Evolutionary conservation across 1,140 invertebrate species (phyloP), one percentile per base, ranked within the genome.

Genomic region (Steinernema feltiae): DNA sequence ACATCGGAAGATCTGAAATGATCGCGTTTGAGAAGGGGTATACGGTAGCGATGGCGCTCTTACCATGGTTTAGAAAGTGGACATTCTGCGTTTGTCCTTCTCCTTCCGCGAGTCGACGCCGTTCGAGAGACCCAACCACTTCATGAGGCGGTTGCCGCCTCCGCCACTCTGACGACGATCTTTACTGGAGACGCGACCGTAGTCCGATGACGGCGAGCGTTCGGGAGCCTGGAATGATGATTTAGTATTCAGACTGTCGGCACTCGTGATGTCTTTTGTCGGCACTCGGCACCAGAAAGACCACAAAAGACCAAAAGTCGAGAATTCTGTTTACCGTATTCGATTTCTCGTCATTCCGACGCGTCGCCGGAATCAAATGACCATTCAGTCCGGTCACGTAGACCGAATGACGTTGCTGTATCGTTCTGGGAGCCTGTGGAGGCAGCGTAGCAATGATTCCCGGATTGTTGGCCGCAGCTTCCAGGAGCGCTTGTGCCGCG

Each of bases 1-100:
- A 63, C 15, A 27, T 63, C 53, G 53, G 53, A 63, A 63, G 24
- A 63, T 63, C 24, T n/a, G n/a, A n/a, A n/a, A n/a, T n/a, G n/a
- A n/a, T n/a, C n/a, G n/a, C n/a, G n/a, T n/a, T n/a, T n/a, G n/a
- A n/a, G n/a, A n/a, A n/a, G n/a, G n/a, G n/a, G n/a, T n/a, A n/a
- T n/a, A n/a, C n/a, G n/a, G n/a, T n/a, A n/a, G n/a, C n/a, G n/a
- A n/a, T n/a, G n/a, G n/a, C n/a, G n/a, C n/a, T n/a, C n/a, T n/a
- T n/a, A n/a, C n/a, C n/a, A n/a, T n/a, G n/a, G n/a, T 21, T 41
- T 41, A 63, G 24, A 63, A 63, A 3, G 53, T 63, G 7, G 53
- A 63, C 53, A 63, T 63, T 63, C 53, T 63, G 53, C 53, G 53
- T 21, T 63, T 63, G 7, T 63, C 53, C 53, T 63, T 63, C 2